These are phyloP conservation scores for Notolabrus celidotus DNA, from an alignment of 2,797 vertebrate genomes.

Conservation along the genomic window DNA sequence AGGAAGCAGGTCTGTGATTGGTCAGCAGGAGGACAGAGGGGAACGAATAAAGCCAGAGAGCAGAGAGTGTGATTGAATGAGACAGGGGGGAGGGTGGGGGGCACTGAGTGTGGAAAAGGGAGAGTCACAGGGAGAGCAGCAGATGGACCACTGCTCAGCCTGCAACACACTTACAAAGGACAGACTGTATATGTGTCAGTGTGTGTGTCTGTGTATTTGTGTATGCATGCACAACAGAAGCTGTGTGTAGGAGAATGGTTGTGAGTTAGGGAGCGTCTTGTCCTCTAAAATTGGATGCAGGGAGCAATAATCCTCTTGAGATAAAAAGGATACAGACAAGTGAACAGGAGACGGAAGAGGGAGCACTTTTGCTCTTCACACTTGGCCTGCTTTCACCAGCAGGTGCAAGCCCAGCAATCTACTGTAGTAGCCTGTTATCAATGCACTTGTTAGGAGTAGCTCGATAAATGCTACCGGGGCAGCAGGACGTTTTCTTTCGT, in stretches of 20 bases:
- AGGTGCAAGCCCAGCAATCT: conserved; percentile 33
- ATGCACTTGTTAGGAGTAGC: conserved; percentile 14
- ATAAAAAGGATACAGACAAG: conserved; percentile 27
- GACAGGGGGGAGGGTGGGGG: conserved; percentile 45
- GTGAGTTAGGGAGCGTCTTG: conserved; percentile 32
- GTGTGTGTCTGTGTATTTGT: no score
- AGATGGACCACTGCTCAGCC: conserved; percentile 69
- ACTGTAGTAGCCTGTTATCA: background rate
- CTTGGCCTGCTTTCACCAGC: conserved; percentile 29
- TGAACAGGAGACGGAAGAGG: conserved; percentile 37
- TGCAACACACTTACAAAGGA: conserved; percentile 51
- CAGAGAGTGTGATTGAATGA: conserved; percentile 60
- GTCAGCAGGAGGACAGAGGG: conserved; percentile 35
- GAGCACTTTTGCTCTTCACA: conserved; percentile 26
- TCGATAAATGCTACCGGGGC: conserved; percentile 29
- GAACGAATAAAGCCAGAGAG: conserved; percentile 31
- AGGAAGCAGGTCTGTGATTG: conserved; percentile 73
- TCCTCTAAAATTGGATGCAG: conserved; percentile 45
- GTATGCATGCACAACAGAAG: conserved; percentile 15
- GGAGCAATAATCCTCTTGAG: conserved; percentile 52
- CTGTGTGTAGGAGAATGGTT: conserved; percentile 26
- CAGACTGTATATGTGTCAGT: conserved; percentile 36
- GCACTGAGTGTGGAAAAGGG: conserved; percentile 27
- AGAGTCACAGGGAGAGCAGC: conserved; percentile 53
- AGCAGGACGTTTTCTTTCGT: conserved; percentile 9